These are phyloP conservation scores for Macropus fuliginosus DNA, from an alignment of 2,797 vertebrate genomes.

Conservation along the genomic window DNA sequence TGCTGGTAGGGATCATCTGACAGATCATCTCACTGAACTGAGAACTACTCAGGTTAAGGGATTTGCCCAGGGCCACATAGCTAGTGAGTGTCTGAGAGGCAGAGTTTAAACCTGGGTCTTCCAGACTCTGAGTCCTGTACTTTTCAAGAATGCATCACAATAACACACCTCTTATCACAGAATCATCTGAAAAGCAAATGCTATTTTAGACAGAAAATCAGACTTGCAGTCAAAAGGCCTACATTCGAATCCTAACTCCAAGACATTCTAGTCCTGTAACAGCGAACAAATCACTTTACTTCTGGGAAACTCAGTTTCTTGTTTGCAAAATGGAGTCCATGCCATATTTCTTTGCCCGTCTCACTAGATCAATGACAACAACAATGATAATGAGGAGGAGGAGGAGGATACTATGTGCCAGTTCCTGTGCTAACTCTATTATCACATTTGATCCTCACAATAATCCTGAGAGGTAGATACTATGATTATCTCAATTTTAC, in stretches of 20 bases:
- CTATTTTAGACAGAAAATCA: neutral
- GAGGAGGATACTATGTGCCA: neutral
- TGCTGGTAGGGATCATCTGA: neutral
- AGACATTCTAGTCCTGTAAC: neutral
- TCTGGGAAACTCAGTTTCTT: neutral
- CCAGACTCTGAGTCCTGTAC: neutral
- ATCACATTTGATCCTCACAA: neutral
- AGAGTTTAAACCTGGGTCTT: neutral
- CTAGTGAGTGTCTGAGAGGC: neutral
- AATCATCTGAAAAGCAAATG: neutral
- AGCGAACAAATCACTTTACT: neutral
- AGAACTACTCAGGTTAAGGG: neutral
- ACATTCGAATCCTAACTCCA: neutral
- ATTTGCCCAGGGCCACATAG: neutral
- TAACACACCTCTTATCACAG: neutral
- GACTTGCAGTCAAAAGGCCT: neutral
- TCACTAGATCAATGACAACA: neutral
- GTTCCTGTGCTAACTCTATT: neutral
- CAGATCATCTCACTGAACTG: neutral
- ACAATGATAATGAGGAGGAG: too few species aligned
- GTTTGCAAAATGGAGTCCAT: neutral
- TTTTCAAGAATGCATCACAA: constrained; percentile 13
- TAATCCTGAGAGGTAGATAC: neutral
- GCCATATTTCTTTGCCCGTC: neutral
- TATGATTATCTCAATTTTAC: neutral